Conservation (phyloP, 2,888 invertebrate species). For the Cartodere bifasciata region DNA sequence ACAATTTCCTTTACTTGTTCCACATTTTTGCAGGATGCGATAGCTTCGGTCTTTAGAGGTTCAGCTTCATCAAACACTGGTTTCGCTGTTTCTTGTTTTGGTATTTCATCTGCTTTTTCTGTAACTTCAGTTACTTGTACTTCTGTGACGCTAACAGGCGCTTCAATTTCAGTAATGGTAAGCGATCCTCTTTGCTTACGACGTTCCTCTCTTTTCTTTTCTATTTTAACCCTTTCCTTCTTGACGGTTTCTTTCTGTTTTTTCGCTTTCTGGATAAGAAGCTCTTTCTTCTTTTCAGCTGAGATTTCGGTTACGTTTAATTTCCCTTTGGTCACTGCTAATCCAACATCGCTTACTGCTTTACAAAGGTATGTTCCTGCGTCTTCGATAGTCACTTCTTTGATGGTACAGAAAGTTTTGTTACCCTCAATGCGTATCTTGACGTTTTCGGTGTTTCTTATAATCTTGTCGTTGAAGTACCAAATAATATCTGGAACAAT, state of each 20-base stretch:
- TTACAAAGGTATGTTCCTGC: constrained; percentile 73
- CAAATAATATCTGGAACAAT: constrained; percentile 62
- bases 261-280: constrained; percentile 33
- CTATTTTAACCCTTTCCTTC: constrained; percentile 38
- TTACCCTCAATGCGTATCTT: constrained; percentile 59
- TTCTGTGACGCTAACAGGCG: constrained; percentile 37
- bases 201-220: constrained; percentile 31
- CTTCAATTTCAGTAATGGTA: constrained; percentile 31
- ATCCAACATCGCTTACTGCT: constrained; percentile 74
- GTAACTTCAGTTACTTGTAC: constrained; percentile 44
- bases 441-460: constrained; percentile 60
- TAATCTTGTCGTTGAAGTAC: constrained; percentile 72
- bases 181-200: constrained; percentile 23
- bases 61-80: constrained; percentile 44
- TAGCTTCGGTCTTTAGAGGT: constrained; percentile 45
- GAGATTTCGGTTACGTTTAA: constrained; percentile 50
- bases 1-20: constrained; percentile 39
- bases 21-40: constrained; percentile 49
- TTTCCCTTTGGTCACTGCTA: constrained; percentile 66
- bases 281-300: constrained; percentile 35
- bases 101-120: constrained; percentile 36
- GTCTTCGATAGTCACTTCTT: constrained; percentile 48
- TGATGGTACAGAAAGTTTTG: constrained; percentile 56
- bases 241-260: constrained; percentile 40
- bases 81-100: constrained; percentile 37